Evolutionary conservation across 2,113 vertebrate species (phyloP).

Genomic region (Amphilophus citrinellus): DNA sequence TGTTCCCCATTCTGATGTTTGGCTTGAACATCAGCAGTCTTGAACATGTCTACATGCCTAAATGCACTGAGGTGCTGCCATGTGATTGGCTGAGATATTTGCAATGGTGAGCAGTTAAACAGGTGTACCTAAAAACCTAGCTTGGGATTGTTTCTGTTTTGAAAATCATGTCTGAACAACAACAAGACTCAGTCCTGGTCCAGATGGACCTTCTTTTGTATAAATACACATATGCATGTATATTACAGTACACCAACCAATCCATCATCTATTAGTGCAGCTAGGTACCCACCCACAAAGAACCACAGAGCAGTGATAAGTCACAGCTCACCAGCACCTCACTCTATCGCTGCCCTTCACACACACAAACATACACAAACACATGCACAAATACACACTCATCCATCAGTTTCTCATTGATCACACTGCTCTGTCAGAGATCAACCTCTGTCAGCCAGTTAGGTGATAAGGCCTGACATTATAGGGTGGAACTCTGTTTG

Average conservation of each 20-base stretch:
- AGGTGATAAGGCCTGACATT: conserved; percentile 48
- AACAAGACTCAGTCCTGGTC: neutral
- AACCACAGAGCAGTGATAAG: conserved; percentile 24
- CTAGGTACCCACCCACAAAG: conserved; percentile 3
- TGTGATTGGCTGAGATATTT: neutral
- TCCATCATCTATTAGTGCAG: conserved; percentile 41
- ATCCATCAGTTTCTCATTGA: conserved; percentile 50
- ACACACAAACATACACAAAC: neutral
- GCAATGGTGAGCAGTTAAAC: neutral
- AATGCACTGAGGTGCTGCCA: neutral
- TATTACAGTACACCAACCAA: conserved; percentile 6
- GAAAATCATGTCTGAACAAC: neutral
- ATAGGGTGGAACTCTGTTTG: conserved; percentile 51
- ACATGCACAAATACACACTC: neutral
- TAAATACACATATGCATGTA: neutral
- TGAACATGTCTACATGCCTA: no score
- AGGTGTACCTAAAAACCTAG: neutral
- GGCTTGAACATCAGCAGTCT: neutral
- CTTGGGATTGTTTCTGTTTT: neutral
- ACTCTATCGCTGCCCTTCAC: neutral
- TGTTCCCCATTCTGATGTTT: neutral
- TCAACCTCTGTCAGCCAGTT: conserved; percentile 41
- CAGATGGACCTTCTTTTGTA: neutral
- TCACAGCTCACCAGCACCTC: neutral
- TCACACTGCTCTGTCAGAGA: conserved; percentile 55